Evolutionary conservation across 2,888 invertebrate species (phyloP), one percentile per base, ranked within the genome.

Genomic region (Galerucella nymphaeae): DNA sequence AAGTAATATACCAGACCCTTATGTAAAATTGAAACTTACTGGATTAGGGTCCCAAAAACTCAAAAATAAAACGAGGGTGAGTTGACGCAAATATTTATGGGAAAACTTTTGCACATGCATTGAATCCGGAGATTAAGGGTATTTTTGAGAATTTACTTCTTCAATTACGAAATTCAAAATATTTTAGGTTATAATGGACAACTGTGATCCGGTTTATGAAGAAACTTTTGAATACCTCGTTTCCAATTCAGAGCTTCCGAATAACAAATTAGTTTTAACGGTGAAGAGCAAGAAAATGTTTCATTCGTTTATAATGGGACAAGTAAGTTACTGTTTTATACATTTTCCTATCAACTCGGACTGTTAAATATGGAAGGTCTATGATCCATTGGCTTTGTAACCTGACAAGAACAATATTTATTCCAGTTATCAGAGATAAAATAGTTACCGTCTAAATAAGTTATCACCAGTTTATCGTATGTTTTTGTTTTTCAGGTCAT

Each of bases 211-310:
- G 0, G 90, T 93, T 30, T 97, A 92, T 84, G 96, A 97, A 84
- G 94, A 96, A 83, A 93, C 93, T 79, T 96, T 96, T 83, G 96
- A 96, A 84, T 96, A 95, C 88, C 88, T 92, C 57, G 91, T 96
- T 77, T 93, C 94, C 1, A 90, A 91, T 75, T 91, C 91, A 1
- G 96, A 96, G 82, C 86, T 96, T 70, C 90, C 91, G 80, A 90
- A 91, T 57, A 89, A 92, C 4, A 92, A 92, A 67, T 87, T 96
- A 72, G 93, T 96, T 84, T 89, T 96, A 41, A 93, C 93, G 0
- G 94, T 68, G 91, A 95, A 83, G 93, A 95, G 66, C 93, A 95
- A 86, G 94, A 95, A 84, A 92, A 93, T 88, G 87, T 93, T 57
- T 88, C 89, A 67, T 90, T 92, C 66, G 90, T 93, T 78, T 92